These are phyloP conservation scores for Archilochus colubris DNA, from an alignment of 2,113 vertebrate species.

Conservation along the genomic window DNA sequence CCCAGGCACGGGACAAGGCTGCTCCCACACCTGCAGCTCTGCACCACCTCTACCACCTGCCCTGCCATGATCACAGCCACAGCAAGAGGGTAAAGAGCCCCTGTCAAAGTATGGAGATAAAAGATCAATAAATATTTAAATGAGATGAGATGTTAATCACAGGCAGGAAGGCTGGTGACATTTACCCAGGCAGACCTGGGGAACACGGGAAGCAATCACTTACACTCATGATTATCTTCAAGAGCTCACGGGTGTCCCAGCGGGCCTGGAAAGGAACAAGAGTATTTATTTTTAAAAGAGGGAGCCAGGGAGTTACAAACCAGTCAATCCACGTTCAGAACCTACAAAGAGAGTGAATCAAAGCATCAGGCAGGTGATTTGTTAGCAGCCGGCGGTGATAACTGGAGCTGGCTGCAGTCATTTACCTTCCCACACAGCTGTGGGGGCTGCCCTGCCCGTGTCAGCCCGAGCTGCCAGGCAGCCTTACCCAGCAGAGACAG, in stretches of 20 bases:
- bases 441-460: neutral
- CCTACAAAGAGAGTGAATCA: neutral
- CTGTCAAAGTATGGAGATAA: neutral
- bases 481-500: neutral
- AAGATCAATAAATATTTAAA: constrained; percentile 35
- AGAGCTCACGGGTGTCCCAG: neutral
- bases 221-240: neutral
- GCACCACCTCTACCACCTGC: fast-evolving
- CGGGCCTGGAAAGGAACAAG: neutral
- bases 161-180: constrained; percentile 44
- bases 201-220: neutral
- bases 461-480: neutral
- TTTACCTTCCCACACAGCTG: neutral
- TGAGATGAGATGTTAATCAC: neutral
- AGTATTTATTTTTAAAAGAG: neutral
- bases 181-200: constrained; percentile 9
- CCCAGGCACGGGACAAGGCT: neutral
- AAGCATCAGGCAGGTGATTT: neutral
- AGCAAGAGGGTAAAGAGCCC: neutral
- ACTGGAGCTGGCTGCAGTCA: neutral
- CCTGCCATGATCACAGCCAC: too few relatives aligned
- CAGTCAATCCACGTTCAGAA: neutral
- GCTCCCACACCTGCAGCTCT: neutral
- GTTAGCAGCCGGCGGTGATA: neutral
- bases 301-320: neutral